Conservation (phyloP, 1,140 invertebrate genomes). For the Mizuhopecten yessoensis region DNA sequence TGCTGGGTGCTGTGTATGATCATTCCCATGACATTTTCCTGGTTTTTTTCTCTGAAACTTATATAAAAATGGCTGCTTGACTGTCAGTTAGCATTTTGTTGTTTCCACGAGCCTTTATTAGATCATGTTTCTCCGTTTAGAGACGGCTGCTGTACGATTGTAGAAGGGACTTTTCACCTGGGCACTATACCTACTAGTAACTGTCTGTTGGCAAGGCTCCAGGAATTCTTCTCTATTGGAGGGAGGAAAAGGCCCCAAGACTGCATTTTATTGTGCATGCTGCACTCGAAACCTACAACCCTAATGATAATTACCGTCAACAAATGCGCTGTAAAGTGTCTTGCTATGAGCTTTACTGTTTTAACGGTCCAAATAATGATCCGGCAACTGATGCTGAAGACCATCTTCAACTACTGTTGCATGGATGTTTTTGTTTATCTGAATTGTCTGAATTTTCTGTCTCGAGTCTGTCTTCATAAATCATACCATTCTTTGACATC, state of each 20-base stretch:
- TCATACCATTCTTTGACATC: neutral
- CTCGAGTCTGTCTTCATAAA: neutral
- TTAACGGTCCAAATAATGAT: neutral
- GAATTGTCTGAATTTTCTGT: neutral
- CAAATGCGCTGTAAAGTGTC: neutral
- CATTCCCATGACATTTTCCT: neutral
- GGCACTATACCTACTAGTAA: neutral
- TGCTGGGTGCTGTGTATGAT: neutral
- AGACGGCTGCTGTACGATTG: neutral
- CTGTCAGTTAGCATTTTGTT: neutral
- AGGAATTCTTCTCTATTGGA: conserved; percentile 11
- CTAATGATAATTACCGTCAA: neutral
- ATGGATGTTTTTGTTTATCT: neutral
- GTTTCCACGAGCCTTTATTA: neutral
- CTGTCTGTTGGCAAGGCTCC: neutral
- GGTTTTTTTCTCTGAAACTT: too few relatives aligned
- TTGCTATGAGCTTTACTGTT: neutral
- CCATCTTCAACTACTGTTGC: neutral
- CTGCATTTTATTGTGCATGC: conserved; percentile 19
- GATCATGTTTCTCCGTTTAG: neutral
- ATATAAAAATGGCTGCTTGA: neutral
- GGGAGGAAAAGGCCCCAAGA: neutral
- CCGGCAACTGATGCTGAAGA: neutral
- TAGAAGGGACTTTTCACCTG: neutral
- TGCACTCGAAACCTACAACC: neutral